Base-by-base conservation (phyloP, 2,113 vertebrate species). In the Lepisosteus oculatus region DNA sequence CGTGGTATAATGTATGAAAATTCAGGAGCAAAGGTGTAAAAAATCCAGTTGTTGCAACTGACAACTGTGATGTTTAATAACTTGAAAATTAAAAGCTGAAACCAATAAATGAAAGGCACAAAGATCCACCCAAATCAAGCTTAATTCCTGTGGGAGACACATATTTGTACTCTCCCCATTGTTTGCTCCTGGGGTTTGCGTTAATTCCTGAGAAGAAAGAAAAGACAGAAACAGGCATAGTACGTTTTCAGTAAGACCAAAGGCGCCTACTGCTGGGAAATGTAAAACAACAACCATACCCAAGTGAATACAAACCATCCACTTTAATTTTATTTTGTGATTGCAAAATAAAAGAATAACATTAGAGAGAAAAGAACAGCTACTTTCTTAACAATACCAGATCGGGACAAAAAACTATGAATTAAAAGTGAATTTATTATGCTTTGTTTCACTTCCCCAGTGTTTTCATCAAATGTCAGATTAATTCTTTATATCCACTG, bases 361-460 rank as follows among this genome's bases (percentile, higher is more conserved):
- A 65, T 65, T 29, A 29, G 66, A 63, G 70, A 70, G 41, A 45
- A 79, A 72, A 68, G 69, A 61, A 65, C 77, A 67, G 74, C 56
- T 43, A 45, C 67, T 77, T 67, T 72, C 76, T 70, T 76, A 61
- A 14, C 56, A 77, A 44, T 43, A 8, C 75, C 68, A 41, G 81
- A 83, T 29, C 69, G 56, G 47, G 71, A 68, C 64, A 62, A 70
- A 73, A 67, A 5, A 69, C 61, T 62, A 72, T 77, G 82, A 80
- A 85, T 87, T 82, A 85, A 79, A 87, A 79, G 81, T 67, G 81
- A 71, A 84, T 85, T 84, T 65, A 79, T 78, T 69, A 77, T 47
- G 62, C 78, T 84, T 84, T 84, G 79, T 85, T 88, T 85, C 72
- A 17, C 59, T 74, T 74, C 76, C 77, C 77, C 73, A 54, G 41